These are phyloP conservation scores for Melanotaenia pygmaea DNA, from an alignment of 2,797 vertebrate genomes.

Conservation along the genomic window DNA sequence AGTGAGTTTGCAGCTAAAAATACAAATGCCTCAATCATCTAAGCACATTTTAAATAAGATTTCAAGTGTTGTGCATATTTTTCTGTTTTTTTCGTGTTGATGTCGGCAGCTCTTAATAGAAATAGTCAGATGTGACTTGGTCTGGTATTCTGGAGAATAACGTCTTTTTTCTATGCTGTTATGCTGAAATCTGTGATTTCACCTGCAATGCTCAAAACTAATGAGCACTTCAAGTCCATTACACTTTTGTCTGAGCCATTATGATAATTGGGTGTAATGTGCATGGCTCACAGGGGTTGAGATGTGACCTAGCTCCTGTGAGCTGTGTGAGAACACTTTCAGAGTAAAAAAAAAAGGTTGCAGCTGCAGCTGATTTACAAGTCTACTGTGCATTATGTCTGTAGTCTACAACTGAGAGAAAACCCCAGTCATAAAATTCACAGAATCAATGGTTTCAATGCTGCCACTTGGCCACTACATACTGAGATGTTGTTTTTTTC, in stretches of 20 bases:
- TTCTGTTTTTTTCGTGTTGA: neutral
- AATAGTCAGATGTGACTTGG: constrained; percentile 31
- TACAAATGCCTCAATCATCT: constrained; percentile 29
- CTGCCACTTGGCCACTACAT: neutral
- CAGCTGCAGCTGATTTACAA: constrained; percentile 8
- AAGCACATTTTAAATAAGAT: constrained; percentile 2
- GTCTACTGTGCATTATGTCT: neutral
- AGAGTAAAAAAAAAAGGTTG: neutral
- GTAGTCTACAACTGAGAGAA: constrained; percentile 1
- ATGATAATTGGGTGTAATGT: constrained; percentile 64
- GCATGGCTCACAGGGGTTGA: constrained; percentile 26
- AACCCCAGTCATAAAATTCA: neutral
- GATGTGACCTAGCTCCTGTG: constrained; percentile 24
- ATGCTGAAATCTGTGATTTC: constrained; percentile 56
- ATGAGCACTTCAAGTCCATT: constrained; percentile 75
- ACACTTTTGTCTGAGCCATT: constrained; percentile 50
- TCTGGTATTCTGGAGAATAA: constrained; percentile 3
- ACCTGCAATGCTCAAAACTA: constrained; percentile 57
- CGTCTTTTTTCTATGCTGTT: constrained; percentile 16
- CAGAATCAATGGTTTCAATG: constrained; percentile 15
- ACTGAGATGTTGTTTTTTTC: neutral
- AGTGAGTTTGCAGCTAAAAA: constrained; percentile 28
- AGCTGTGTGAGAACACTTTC: constrained; percentile 21
- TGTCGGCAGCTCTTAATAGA: constrained; percentile 9
- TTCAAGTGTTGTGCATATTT: constrained; percentile 5